Percentiles rank a stretch among this genome's conserved stretches.
These are phyloP conservation scores for Decapterus maruadsi DNA, from an alignment of 2,797 vertebrate genomes.

Conservation along the genomic window DNA sequence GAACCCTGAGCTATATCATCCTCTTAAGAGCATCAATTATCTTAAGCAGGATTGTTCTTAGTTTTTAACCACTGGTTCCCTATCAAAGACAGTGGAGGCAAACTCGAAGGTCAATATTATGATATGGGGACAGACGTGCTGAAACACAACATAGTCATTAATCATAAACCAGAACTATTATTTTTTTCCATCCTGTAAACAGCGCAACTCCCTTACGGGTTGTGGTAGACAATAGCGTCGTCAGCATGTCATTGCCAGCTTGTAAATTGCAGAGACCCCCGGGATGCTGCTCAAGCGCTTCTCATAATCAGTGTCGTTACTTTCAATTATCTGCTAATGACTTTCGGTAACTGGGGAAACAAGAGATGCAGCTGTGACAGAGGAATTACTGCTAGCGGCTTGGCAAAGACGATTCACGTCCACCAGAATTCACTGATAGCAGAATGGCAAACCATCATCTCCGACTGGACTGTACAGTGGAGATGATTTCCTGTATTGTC, in stretches of 20 bases:
- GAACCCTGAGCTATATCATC: background rate
- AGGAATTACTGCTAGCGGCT: constrained; percentile 63
- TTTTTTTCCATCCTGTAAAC: constrained; percentile 43
- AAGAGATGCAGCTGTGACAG: constrained; percentile 77
- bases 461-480: constrained; percentile 29
- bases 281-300: constrained; percentile 61
- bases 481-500: constrained; percentile 43
- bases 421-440: constrained; percentile 26
- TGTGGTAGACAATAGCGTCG: constrained; percentile 41
- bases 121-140: constrained; percentile 31
- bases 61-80: background rate
- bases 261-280: constrained; percentile 69
- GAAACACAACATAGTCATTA: constrained; percentile 46
- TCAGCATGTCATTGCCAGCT: constrained; percentile 56
- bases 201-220: constrained; percentile 44
- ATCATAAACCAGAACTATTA: constrained; percentile 41
- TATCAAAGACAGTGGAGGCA: background rate
- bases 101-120: constrained; percentile 13
- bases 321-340: constrained; percentile 88
- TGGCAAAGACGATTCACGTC: constrained; percentile 46
- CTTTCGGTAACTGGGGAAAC: constrained; percentile 85
- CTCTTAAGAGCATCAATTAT: background rate
- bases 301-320: constrained; percentile 79
- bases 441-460: constrained; percentile 4
- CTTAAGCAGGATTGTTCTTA: background rate